Evolutionary conservation across 2,888 invertebrate species (phyloP).

Genomic region (Troides helena): DNA sequence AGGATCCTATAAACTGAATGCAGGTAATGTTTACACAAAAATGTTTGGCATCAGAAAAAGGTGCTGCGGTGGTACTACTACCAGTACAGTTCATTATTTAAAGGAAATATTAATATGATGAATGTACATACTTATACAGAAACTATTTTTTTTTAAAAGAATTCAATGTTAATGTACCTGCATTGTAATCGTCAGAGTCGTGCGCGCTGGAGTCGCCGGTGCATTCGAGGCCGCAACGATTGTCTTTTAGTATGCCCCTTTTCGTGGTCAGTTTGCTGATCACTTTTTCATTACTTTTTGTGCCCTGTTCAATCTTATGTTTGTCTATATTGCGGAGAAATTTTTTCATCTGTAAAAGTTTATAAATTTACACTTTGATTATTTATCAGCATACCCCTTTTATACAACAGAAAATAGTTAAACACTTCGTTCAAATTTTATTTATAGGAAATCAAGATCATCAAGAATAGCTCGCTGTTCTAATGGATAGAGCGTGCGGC

Average conservation of each 20-base stretch:
- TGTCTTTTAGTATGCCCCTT: slow-evolving; percentile 71
- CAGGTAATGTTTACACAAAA: too few relatives aligned
- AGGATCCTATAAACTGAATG: too few relatives aligned
- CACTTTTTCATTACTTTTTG: slow-evolving; percentile 57
- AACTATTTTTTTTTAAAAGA: neutral
- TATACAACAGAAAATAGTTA: neutral
- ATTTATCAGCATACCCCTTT: neutral
- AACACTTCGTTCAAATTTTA: neutral
- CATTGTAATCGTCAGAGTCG: slow-evolving; percentile 50
- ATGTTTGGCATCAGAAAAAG: too few relatives aligned
- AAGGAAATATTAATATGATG: too few relatives aligned
- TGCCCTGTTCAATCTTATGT: slow-evolving; percentile 65
- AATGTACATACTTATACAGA: too few relatives aligned
- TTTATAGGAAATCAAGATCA: neutral
- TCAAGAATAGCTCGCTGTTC: too few relatives aligned
- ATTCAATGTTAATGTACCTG: slow-evolving; percentile 37
- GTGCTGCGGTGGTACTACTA: too few relatives aligned
- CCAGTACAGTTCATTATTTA: too few relatives aligned
- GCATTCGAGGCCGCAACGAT: slow-evolving; percentile 68
- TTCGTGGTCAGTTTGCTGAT: slow-evolving; percentile 67
- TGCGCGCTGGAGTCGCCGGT: slow-evolving; percentile 67
- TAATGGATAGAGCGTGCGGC: too few relatives aligned
- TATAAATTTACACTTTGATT: neutral
- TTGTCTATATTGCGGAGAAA: slow-evolving; percentile 73
- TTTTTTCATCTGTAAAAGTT: slow-evolving; percentile 63